Evolutionary conservation across 2,113 vertebrate species (phyloP).

Genomic region (Panthera tigris): DNA sequence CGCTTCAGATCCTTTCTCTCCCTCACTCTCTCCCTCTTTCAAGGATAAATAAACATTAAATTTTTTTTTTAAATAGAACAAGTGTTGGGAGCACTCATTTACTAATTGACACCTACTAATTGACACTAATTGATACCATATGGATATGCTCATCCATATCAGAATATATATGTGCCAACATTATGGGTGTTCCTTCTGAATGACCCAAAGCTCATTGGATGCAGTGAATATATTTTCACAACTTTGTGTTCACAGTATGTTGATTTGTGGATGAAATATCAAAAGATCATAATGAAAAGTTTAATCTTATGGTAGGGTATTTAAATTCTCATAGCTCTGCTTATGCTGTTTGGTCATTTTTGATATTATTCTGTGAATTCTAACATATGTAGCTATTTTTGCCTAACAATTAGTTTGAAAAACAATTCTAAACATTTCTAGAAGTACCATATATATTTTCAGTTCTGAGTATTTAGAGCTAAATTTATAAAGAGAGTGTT

Average conservation of each 20-base stretch:
- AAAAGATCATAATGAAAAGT: neutral
- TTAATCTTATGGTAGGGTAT: neutral
- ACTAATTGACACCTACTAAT: neutral
- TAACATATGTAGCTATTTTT: neutral
- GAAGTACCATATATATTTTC: neutral
- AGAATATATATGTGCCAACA: neutral
- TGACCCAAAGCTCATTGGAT: neutral
- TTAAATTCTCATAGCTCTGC: neutral
- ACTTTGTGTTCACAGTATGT: neutral
- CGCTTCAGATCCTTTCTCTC: too few relatives aligned
- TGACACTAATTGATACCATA: neutral
- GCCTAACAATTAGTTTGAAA: constrained; percentile 12
- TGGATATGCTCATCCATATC: neutral
- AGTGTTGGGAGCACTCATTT: neutral
- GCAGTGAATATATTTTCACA: neutral
- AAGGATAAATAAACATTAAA: too few relatives aligned
- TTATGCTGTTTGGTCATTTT: neutral
- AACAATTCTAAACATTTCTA: neutral
- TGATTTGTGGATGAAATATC: neutral
- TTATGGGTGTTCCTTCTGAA: neutral
- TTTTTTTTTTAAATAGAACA: neutral
- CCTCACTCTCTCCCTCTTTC: too few relatives aligned
- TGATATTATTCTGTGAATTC: neutral
- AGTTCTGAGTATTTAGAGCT: neutral
- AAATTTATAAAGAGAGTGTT: neutral